A percentile compares a stretch with the other conserved stretches of the same genome.
Conservation (phyloP, 1,140 invertebrate genomes). For the Euborellia annulipes region DNA sequence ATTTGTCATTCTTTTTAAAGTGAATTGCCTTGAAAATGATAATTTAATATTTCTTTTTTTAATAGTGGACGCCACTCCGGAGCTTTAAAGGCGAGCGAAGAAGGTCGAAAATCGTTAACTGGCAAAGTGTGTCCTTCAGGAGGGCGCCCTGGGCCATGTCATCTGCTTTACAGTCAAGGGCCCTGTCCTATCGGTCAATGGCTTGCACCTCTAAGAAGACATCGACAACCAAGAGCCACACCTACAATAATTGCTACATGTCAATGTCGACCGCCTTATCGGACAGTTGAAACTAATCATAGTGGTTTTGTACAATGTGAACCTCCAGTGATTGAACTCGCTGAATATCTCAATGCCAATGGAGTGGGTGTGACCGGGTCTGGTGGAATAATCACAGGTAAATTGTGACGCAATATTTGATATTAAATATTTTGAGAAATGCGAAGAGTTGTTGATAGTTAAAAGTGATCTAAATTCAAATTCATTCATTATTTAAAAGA, state of each 20-base stretch:
- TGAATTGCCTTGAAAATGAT: constrained; percentile 20
- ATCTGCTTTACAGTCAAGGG: constrained; percentile 53
- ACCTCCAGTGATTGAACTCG: constrained; percentile 29
- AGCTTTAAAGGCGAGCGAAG: constrained; percentile 13
- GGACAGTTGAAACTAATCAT: constrained; percentile 20
- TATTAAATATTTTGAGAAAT: too few relatives aligned
- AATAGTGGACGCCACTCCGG: constrained; percentile 7
- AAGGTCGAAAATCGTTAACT: constrained; percentile 30
- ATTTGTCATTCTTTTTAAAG: constrained; percentile 14
- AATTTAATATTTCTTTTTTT: constrained; percentile 16
- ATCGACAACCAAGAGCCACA: constrained; percentile 5
- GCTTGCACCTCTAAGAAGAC: constrained; percentile 37
- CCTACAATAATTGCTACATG: constrained; percentile 25
- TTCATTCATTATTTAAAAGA: too few relatives aligned
- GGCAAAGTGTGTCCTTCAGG: constrained; percentile 40
- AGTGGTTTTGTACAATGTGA: constrained; percentile 27
- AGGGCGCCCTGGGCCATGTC: constrained; percentile 42
- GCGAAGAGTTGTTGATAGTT: too few relatives aligned
- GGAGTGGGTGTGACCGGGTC: constrained; percentile 5
- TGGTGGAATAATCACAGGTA: too few relatives aligned
- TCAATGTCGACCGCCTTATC: constrained; percentile 54
- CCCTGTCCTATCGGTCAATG: constrained; percentile 56
- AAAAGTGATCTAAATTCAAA: too few relatives aligned
- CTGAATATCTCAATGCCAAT: constrained; percentile 28
- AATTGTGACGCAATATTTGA: too few relatives aligned